Evolutionary conservation across 2,797 vertebrate species (phyloP), one percentile per base, ranked within the genome.

Genomic region (Acropternis orthonyx): DNA sequence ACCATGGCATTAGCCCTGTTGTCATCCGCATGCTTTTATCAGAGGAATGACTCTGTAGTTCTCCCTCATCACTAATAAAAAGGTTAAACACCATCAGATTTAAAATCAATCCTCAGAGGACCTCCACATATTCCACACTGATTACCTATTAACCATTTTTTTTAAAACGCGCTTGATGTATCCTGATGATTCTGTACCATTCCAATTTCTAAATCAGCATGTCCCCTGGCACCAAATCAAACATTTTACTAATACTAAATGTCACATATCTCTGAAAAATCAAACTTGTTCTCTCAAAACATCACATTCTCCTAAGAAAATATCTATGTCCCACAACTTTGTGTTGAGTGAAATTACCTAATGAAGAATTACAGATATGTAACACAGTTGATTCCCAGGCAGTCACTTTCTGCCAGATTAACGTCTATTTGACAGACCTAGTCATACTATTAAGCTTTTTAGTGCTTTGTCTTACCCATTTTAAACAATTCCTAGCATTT

Each of bases 1-100:
- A 85, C 23, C 56, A 49, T 2, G 23, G 41, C 69, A 63, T 18
- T 28, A 71, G 61, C 14, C 52, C 20, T 74, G 28, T 4, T 84
- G 49, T 36, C 66, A 84, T 68, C 34, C 1, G 0, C 39, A 10
- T 44, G 41, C 58, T 92, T 88, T 89, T 32, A 94, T 55, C 69
- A 67, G 48, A 26, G 49, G 52, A 93, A 80, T 63, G n/a, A 86
- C 19, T 81, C 55, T 46, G 0, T 43, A 77, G 43, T 88, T 87
- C 43, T 62, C 68, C 34, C 46, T 92, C 58, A 68, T 72, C 67
- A 65, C 32, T 82, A 91, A 92, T 79, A 87, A 87, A 91, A 93
- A 93, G 77, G 85, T 93, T 95, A 93, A 96, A 92, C 27, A 65
- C 23, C 52, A 55, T 58, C 55, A 92, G 23, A 81, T 61, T 55